Evolutionary conservation across 2,888 invertebrate species (phyloP), one percentile per base, ranked within the genome.

Genomic region (Zonitis immaculata): DNA sequence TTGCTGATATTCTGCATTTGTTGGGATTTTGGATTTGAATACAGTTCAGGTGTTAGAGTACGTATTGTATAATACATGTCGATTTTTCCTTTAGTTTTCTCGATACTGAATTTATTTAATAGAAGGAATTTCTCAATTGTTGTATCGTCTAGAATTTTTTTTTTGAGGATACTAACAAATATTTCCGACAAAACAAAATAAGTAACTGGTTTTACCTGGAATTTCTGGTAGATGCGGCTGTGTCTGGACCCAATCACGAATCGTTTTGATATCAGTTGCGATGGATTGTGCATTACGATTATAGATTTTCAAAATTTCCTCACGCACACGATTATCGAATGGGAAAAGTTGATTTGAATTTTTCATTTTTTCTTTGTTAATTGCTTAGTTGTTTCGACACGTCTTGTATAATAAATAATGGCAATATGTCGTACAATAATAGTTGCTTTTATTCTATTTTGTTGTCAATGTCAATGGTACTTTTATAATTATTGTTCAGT

Each of bases 171-270:
- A n/a, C n/a, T n/a, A n/a, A n/a, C n/a, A n/a, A n/a, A n/a, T n/a
- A n/a, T n/a, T n/a, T n/a, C n/a, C n/a, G n/a, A n/a, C n/a, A n/a
- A n/a, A n/a, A n/a, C n/a, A n/a, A n/a, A n/a, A n/a, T n/a, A n/a
- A n/a, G n/a, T n/a, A n/a, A n/a, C n/a, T n/a, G n/a, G n/a, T n/a
- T 60, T 64, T 57, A 69, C 69, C 62, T 11, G 61, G 55, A 16
- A 65, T 52, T 62, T 68, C 66, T 8, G 72, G 71, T 18, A 72
- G 47, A 59, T 71, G 68, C 1, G 56, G 62, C 48, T 70, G 68
- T 20, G 56, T 65, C 42, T 61, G 47, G 22, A 65, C 42, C 70
- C 70, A 72, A n/a, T 62, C 58, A 44, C 52, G 50, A 2, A 71
- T 49, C 12, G 45, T 56, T 18, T 55, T 39, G 1, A 67, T 61